Base-by-base conservation (phyloP, 1,140 invertebrate species). In the Drosophila subobscura region DNA sequence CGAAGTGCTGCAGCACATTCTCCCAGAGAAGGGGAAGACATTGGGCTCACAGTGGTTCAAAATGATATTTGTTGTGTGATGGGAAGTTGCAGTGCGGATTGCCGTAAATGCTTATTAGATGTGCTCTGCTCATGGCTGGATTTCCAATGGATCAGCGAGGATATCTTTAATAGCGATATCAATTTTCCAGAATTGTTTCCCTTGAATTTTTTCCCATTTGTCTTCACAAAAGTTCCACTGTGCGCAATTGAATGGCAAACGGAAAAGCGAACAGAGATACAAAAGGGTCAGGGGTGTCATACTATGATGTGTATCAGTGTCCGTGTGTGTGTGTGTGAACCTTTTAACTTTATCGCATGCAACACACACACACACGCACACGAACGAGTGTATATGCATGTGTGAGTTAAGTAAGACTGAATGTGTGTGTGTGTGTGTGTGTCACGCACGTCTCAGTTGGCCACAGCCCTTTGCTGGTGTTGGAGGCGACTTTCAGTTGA, bases 381-480 rank as follows among this genome's bases (percentile, higher is more conserved):
- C 23, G n/a, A 20, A 12, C 23, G 54, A 44, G 29, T 52, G 27
- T 37, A 6, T 47, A 16, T 44, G 14, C 60, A 33, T 56, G 37
- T 46, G 40, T 22, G 45, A 7, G 45, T 70, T 64, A 66, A 61
- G 59, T 64, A 63, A 76, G 79, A 74, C 54, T 41, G 46, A 20
- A 33, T 22, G 65, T 20, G 66, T 60, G 79, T 84, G 79, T 86
- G 80, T 86, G 77, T 85, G 80, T 85, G 77, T 80, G 80, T 77
- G 65, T 77, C 78, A 88, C 83, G 83, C 83, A 83, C 77, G 57
- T 58, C 50, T 71, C 68, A 59, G 55, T 70, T 56, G 74, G 46
- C 42, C 51, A 51, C 33, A 27, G 54, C 49, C 53, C 58, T 64
- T 47, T 59, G 50, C 37, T 54, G 56, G 53, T 67, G 61, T 45